phyloP scores from a whole-genome alignment of 1,140 invertebrate genomes.

The Rhagoletis zephyria region DNA sequence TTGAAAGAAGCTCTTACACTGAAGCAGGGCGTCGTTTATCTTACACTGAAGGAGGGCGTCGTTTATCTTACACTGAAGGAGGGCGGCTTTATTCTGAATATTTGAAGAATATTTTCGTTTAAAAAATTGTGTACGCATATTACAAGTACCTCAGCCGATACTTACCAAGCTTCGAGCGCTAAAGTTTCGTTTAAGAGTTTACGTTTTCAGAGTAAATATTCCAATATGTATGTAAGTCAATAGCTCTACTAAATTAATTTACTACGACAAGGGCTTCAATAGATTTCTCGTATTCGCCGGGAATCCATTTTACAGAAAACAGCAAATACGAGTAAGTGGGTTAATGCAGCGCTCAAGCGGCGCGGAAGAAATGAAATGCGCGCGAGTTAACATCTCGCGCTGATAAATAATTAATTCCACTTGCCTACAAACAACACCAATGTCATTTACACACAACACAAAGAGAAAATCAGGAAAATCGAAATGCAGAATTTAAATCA shows the following conservation, averaged over 20 bases:
- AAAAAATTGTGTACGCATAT: no score
- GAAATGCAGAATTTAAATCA: constrained; percentile 43
- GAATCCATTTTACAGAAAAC: background rate
- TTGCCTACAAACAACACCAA: constrained; percentile 26
- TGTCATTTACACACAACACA: background rate
- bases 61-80: no score
- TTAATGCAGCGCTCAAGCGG: background rate
- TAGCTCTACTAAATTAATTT: background rate
- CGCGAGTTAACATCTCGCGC: background rate
- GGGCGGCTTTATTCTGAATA: no score
- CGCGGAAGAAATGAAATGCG: background rate
- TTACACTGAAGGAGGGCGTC: no score
- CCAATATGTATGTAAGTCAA: background rate
- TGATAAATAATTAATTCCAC: constrained; percentile 38
- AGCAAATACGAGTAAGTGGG: background rate
- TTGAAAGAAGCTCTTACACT: no score
- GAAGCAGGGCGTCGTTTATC: no score
- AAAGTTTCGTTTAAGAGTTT: background rate
- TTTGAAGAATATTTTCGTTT: no score
- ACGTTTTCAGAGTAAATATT: no score
- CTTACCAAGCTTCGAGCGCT: background rate
- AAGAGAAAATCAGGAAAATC: constrained; percentile 42
- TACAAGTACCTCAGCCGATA: no score
- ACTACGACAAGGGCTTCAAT: background rate
- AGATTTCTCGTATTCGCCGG: background rate